Evolutionary conservation across 2,113 vertebrate genomes (phyloP).

Genomic region (Stomatorhinus ivindoensis): DNA sequence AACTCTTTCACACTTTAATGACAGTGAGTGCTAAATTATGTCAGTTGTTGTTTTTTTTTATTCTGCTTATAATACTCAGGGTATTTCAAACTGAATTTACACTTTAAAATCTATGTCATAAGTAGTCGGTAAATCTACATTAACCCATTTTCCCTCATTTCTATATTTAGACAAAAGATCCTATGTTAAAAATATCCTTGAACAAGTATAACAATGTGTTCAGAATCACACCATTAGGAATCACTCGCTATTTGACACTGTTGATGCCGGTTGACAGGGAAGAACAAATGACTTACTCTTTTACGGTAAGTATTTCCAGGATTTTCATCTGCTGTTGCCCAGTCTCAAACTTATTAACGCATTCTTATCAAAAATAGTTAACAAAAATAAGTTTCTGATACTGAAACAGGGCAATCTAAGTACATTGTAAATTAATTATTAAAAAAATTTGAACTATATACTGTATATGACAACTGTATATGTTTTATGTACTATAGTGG

Average conservation of each 20-base stretch:
- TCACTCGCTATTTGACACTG: conserved; percentile 82
- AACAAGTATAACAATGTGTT: conserved; percentile 75
- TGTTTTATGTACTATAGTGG: neutral
- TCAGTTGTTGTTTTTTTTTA: neutral
- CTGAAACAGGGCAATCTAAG: neutral
- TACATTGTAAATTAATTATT: neutral
- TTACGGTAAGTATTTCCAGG: conserved; percentile 67
- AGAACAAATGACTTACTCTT: conserved; percentile 76
- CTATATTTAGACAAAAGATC: conserved; percentile 71
- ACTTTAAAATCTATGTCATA: neutral
- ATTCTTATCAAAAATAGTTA: neutral
- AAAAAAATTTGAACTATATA: neutral
- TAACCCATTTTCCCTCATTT: neutral
- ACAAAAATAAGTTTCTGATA: neutral
- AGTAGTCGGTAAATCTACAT: neutral
- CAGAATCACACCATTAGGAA: conserved; percentile 71
- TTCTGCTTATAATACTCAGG: neutral
- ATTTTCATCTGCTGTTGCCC: neutral
- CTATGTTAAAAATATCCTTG: conserved; percentile 76
- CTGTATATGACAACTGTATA: too few relatives aligned
- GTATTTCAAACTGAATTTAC: neutral
- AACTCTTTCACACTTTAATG: neutral
- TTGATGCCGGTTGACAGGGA: conserved; percentile 87
- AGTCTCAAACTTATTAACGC: neutral
- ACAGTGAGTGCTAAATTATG: neutral